Percentiles rank a stretch among this genome's conserved stretches.
Conservation (phyloP, 2,888 invertebrate genomes). For the Caenorhabditis angaria region DNA sequence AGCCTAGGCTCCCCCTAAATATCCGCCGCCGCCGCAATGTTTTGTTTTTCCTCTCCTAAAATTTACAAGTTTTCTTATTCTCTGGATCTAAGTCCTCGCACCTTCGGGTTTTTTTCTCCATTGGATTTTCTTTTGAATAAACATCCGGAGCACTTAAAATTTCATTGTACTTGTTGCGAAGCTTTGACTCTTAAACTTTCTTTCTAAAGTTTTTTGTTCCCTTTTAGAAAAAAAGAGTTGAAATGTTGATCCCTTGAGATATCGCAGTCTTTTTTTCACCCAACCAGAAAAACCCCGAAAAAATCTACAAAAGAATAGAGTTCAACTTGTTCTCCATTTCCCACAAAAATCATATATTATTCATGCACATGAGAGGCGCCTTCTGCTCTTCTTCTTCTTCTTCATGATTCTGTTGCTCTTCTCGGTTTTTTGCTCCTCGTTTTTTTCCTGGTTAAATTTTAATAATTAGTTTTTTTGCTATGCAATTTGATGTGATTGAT, state of each 20-base stretch:
- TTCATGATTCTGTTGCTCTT: not conserved
- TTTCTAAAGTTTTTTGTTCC: not conserved
- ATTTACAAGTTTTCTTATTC: no score
- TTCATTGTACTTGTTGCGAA: no score
- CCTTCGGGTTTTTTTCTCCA: no score
- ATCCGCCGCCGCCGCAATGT: not conserved
- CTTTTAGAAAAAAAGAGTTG: not conserved
- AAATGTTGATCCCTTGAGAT: no score
- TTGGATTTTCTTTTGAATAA: no score
- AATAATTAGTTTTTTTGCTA: no score
- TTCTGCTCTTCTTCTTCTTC: not conserved
- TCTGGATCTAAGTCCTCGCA: no score
- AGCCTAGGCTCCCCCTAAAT: not conserved
- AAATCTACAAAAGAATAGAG: not conserved
- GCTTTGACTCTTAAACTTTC: not conserved
- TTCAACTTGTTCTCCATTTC: not conserved
- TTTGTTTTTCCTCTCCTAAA: no score
- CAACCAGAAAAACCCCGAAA: not conserved
- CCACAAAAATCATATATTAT: not conserved
- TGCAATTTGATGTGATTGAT: no score
- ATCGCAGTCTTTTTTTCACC: not conserved
- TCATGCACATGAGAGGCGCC: not conserved
- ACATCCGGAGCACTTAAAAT: no score
- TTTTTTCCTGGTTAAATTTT: no score
- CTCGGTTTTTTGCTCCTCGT: not conserved